Evolutionary conservation across 2,113 vertebrate genomes (phyloP).

Genomic region (Pithys albifrons): DNA sequence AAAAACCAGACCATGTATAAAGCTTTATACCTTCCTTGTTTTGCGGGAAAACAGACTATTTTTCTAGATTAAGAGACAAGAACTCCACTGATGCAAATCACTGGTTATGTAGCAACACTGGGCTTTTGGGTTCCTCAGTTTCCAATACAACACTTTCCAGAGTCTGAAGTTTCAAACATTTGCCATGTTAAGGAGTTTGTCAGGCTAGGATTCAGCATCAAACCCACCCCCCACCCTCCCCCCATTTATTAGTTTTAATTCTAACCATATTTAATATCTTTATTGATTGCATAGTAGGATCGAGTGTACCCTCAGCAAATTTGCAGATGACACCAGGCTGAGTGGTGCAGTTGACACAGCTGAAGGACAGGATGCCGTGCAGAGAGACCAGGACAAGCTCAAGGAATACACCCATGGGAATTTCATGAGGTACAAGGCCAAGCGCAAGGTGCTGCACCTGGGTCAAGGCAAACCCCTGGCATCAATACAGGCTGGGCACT

Average conservation of each 20-base stretch:
- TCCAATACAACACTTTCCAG: background rate
- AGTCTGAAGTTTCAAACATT: background rate
- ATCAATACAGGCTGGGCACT: background rate
- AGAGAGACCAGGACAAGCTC: background rate
- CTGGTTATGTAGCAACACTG: background rate
- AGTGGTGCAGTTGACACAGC: background rate
- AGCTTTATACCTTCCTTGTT: background rate
- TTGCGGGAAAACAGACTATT: background rate
- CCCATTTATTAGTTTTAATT: background rate
- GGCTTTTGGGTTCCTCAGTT: background rate
- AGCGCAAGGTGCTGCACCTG: background rate
- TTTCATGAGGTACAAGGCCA: background rate
- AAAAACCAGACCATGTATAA: background rate
- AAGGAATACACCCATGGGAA: background rate
- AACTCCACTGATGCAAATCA: background rate
- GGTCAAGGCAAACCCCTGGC: background rate
- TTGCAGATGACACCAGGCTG: background rate
- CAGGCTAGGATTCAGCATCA: background rate
- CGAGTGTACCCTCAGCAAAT: background rate
- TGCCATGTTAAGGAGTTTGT: background rate
- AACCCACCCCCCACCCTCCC: fast-evolving
- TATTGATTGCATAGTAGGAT: background rate
- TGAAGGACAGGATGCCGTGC: background rate
- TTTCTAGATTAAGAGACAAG: background rate
- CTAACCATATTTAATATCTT: background rate